A percentile compares a stretch with the other conserved stretches of the same genome.
Conservation (phyloP, 1,140 invertebrate species). For the Drosophila virilis region DNA sequence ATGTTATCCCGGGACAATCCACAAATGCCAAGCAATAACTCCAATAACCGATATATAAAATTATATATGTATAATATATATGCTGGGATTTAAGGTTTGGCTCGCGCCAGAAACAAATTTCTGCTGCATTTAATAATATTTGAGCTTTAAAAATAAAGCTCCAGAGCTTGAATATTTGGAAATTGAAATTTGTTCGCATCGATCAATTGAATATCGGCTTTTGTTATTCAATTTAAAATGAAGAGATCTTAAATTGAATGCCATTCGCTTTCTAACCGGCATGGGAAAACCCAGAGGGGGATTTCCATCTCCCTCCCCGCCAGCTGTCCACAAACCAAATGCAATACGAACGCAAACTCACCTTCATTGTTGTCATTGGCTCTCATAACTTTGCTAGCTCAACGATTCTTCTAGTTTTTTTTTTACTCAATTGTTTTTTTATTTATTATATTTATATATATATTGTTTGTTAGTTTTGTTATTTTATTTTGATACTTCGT, state of each 20-base stretch:
- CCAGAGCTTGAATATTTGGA: too few relatives aligned
- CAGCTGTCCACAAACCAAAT: neutral
- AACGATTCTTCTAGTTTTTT: neutral
- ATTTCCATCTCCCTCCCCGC: neutral
- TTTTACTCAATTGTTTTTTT: neutral
- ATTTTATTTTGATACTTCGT: neutral
- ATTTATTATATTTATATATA: conserved; percentile 2
- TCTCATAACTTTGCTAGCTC: conserved; percentile 40
- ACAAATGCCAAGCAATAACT: neutral
- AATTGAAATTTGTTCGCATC: neutral
- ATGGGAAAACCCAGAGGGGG: neutral
- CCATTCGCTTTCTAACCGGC: neutral
- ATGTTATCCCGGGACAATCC: neutral
- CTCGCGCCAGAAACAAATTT: too few relatives aligned
- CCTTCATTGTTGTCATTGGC: conserved; percentile 55
- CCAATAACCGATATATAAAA: too few relatives aligned
- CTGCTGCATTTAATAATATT: too few relatives aligned
- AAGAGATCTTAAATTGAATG: conserved; percentile 1
- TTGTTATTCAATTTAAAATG: neutral
- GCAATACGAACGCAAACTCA: conserved; percentile 18
- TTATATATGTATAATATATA: too few relatives aligned
- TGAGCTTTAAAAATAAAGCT: too few relatives aligned
- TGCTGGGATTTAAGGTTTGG: too few relatives aligned
- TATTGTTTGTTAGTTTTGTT: conserved; percentile 2
- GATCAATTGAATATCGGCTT: conserved; percentile 3